Evolutionary conservation across 2,888 invertebrate genomes (phyloP), one percentile per base, ranked within the genome.

Genomic region (Drosophila siamana): DNA sequence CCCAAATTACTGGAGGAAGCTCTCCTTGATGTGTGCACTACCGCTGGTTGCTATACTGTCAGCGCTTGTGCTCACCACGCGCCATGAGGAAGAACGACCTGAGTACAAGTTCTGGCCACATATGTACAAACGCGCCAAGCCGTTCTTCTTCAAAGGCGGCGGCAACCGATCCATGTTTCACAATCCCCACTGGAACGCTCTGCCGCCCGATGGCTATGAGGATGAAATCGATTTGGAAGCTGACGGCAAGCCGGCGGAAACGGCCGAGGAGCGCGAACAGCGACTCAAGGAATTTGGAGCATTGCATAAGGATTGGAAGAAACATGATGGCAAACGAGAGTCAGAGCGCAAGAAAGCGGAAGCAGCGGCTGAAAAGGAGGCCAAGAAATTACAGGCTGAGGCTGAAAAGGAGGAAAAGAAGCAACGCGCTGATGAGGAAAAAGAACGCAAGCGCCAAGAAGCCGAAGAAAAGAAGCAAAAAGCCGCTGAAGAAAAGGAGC

Each of bases 161-260:
- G 84, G 84, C 5, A 69, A 70, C n/a, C 74, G 62, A 1, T 38
- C 65, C 0, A 24, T 33, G 0, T 88, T 74, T 7, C 89, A 88
- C 30, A 88, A 88, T 50, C 30, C 43, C 0, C 19, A 68, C 4
- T 48, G 48, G 33, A 88, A 88, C 55, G 63, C 89, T 3, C 22
- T 88, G 19, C 84, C 87, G 0, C 84, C 87, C 6, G 75, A 64
- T 2, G 88, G 88, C 1, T 88, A 88, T 36, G 89, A 89, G 43
- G 84, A 86, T 54, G 83, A 87, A 26, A 50, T 67, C n/a, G 83
- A 79, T 19, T 19, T 19, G 11, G 68, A 61, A 0, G 67, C 47
- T 5, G 4, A 38, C 0, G 79, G 67, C 19, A 48, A 80, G 38
- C 41, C 46, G 1, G 38, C 59, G 2, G 78, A 82, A 48, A 55